These are phyloP conservation scores for Lophius americanus DNA, from an alignment of 2,797 vertebrate genomes.

Conservation along the genomic window DNA sequence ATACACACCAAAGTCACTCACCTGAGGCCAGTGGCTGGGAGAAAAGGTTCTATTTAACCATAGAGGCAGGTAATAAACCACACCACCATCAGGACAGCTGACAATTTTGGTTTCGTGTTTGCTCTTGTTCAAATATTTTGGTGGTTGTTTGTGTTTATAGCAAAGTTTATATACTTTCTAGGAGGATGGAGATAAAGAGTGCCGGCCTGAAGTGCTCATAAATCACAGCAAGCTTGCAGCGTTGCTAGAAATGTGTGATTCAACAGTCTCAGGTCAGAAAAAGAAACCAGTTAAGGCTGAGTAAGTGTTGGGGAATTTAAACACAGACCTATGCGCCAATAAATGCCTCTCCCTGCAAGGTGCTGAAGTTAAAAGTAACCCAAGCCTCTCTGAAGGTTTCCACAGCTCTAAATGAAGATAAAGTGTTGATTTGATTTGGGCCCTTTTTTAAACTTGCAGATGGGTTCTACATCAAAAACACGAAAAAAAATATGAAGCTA, in stretches of 20 bases:
- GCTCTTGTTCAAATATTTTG: constrained; percentile 55
- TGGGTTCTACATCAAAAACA: too few species aligned
- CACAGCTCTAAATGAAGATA: background rate
- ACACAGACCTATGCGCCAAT: constrained; percentile 41
- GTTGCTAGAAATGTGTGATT: constrained; percentile 67
- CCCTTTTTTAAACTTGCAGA: background rate
- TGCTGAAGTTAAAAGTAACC: constrained; percentile 12
- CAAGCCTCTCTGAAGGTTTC: background rate
- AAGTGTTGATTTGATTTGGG: background rate
- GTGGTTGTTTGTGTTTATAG: constrained; percentile 43
- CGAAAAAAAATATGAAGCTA: background rate
- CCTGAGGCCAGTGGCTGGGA: constrained; percentile 53
- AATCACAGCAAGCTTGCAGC: constrained; percentile 72
- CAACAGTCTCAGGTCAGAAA: constrained; percentile 60
- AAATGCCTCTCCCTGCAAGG: constrained; percentile 24
- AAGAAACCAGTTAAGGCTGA: constrained; percentile 57
- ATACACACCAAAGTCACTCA: constrained; percentile 52
- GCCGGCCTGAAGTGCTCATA: constrained; percentile 66
- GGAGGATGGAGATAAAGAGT: constrained; percentile 39
- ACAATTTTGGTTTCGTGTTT: constrained; percentile 1
- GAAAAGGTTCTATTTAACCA: constrained; percentile 12
- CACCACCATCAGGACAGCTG: constrained; percentile 5
- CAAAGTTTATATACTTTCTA: constrained; percentile 54
- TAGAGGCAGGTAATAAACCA: constrained; percentile 35
- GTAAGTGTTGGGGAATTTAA: constrained; percentile 63